Conservation (phyloP, 2,113 vertebrate species). For the Misgurnus mizolepis region DNA sequence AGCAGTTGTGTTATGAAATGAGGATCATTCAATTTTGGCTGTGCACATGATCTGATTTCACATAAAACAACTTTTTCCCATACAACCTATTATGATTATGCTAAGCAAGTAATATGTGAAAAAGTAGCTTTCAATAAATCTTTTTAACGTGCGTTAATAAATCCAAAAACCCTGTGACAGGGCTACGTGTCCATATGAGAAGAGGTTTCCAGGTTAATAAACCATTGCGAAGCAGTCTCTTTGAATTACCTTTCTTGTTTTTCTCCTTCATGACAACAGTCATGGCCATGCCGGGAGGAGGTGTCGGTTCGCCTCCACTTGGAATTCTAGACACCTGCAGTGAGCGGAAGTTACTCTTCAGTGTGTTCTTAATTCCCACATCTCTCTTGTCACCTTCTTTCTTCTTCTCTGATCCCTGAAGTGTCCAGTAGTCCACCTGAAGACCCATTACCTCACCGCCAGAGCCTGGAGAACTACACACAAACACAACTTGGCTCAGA, state of each 20-base stretch:
- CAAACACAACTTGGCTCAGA: neutral
- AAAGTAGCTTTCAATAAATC: too few relatives aligned
- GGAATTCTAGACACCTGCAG: conserved; percentile 89
- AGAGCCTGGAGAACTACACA: conserved; percentile 72
- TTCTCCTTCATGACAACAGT: conserved; percentile 94
- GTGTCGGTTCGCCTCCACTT: conserved; percentile 79
- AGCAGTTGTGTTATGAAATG: too few relatives aligned
- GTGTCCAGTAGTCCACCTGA: conserved; percentile 93
- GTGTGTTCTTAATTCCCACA: conserved; percentile 84
- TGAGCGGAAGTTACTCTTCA: conserved; percentile 93
- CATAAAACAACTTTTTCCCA: too few relatives aligned
- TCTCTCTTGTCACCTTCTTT: conserved; percentile 81
- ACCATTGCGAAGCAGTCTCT: too few relatives aligned
- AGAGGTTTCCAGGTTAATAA: too few relatives aligned
- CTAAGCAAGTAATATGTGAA: too few relatives aligned
- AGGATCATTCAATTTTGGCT: too few relatives aligned
- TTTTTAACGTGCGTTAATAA: too few relatives aligned
- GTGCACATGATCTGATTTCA: too few relatives aligned
- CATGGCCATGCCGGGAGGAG: conserved; percentile 90
- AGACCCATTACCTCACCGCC: conserved; percentile 91
- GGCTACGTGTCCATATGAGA: too few relatives aligned
- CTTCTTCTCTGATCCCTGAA: conserved; percentile 80
- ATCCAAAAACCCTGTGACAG: too few relatives aligned
- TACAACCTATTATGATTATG: too few relatives aligned
- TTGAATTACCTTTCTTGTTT: conserved; percentile 81